A percentile compares a stretch with the other conserved stretches of the same genome.
These are phyloP conservation scores for Drosophila peninsularis DNA, from an alignment of 2,888 invertebrate species.

Conservation along the genomic window DNA sequence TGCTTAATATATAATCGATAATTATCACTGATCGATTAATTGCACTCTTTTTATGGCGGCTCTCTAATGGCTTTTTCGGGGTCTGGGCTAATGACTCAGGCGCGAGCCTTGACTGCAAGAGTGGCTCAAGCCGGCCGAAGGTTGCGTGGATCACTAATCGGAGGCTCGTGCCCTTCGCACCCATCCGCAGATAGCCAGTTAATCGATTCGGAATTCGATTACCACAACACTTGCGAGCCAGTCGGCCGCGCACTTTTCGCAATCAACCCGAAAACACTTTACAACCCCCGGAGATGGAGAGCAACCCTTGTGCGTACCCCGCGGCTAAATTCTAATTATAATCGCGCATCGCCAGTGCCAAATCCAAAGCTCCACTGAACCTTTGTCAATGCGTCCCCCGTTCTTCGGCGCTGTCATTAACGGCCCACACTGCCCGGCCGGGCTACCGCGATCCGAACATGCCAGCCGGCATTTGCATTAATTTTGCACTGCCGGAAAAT, in stretches of 20 bases:
- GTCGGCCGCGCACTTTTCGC: constrained; percentile 30
- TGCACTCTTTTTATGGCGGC: constrained; percentile 23
- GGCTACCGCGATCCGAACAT: constrained; percentile 22
- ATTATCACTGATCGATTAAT: constrained; percentile 47
- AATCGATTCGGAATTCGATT: constrained; percentile 76
- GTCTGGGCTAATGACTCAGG: constrained; percentile 31
- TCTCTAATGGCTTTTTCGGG: constrained; percentile 32
- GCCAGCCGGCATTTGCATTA: constrained; percentile 67
- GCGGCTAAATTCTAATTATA: constrained; percentile 78
- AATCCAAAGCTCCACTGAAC: constrained; percentile 73
- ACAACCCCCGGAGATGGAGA: constrained; percentile 57
- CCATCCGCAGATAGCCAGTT: constrained; percentile 42
- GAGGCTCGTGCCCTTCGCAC: neutral
- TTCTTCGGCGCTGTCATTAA: constrained; percentile 56
- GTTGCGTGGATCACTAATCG: constrained; percentile 1
- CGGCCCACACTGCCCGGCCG: constrained; percentile 50
- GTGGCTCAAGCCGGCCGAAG: neutral
- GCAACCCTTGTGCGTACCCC: constrained; percentile 61
- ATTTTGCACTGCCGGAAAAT: constrained; percentile 61
- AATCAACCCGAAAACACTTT: constrained; percentile 59
- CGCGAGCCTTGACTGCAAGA: neutral
- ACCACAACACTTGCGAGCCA: constrained; percentile 60
- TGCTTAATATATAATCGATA: constrained; percentile 53
- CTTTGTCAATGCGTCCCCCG: constrained; percentile 64
- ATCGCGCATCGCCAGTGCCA: constrained; percentile 69